Percentiles rank a stretch among this genome's conserved stretches.
phyloP scores from a whole-genome alignment of 2,113 vertebrate genomes.

The Athene cunicularia region DNA sequence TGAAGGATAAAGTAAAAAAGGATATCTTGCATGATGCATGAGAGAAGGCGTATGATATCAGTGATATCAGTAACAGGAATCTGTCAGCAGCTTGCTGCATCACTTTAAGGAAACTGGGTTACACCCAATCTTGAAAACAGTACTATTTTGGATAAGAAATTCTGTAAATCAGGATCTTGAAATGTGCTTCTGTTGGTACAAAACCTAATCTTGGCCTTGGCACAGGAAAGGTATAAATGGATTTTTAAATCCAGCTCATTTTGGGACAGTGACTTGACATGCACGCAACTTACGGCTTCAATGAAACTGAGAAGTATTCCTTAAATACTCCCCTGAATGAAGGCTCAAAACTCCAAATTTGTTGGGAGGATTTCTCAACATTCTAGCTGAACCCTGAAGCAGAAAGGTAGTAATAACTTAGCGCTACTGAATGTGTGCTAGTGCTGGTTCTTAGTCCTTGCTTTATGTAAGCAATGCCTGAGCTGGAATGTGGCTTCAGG shows the following conservation, averaged over 20 bases:
- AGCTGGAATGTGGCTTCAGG: neutral
- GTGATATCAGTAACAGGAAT: neutral
- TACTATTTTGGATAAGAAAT: neutral
- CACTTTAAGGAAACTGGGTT: neutral
- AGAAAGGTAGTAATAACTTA: neutral
- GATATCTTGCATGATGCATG: neutral
- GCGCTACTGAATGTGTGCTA: rapidly evolving
- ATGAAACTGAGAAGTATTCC: neutral
- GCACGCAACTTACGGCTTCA: neutral
- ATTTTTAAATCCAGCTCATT: neutral
- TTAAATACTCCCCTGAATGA: neutral
- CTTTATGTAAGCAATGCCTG: neutral
- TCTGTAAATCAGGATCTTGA: neutral
- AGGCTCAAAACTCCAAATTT: neutral
- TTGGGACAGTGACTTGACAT: neutral
- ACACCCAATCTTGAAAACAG: neutral
- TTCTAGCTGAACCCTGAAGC: neutral
- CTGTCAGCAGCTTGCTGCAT: neutral
- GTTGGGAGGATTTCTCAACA: neutral
- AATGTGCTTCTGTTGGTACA: neutral
- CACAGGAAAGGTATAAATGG: neutral
- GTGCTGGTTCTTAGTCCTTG: neutral
- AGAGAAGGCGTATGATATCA: neutral
- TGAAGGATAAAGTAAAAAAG: neutral
- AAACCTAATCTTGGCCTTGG: neutral